phyloP scores from a whole-genome alignment of 2,888 invertebrate genomes.

The Ectemnius cavifrons region DNA sequence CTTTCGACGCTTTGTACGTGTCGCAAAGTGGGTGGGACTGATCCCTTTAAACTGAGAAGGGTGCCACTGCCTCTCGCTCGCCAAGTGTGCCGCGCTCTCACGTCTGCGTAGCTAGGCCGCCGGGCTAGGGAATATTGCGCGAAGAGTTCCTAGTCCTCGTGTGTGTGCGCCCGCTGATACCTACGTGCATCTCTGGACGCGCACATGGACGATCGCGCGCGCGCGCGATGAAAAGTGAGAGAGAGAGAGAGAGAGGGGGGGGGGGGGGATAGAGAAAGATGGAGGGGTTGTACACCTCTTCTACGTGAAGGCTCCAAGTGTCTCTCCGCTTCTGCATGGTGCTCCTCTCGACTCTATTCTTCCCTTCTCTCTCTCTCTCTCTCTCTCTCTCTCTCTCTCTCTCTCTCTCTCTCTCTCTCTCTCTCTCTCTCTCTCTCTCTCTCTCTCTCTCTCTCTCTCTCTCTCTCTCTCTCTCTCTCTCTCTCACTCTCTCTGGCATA shows the following conservation, averaged over 20 bases:
- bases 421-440: too few relatives aligned
- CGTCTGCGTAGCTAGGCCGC: conserved; percentile 22
- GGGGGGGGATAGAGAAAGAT: too few relatives aligned
- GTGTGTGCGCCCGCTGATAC: conserved; percentile 22
- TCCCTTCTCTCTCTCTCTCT: too few relatives aligned
- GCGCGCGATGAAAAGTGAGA: too few relatives aligned
- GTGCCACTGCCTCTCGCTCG: conserved; percentile 29
- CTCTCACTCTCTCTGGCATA: too few relatives aligned
- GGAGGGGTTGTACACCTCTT: not conserved
- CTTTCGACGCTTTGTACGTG: conserved; percentile 63
- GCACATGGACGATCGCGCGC: too few relatives aligned
- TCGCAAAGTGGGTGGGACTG: conserved; percentile 64
- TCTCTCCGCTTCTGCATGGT: not conserved
- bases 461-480: too few relatives aligned
- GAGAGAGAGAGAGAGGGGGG: too few relatives aligned
- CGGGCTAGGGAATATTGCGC: conserved; percentile 45
- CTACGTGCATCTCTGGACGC: too few relatives aligned
- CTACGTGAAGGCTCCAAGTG: conserved; percentile 1
- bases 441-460: too few relatives aligned
- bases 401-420: too few relatives aligned
- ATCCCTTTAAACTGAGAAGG: conserved; percentile 63
- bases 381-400: too few relatives aligned
- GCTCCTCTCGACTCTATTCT: not conserved
- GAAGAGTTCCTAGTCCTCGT: conserved; percentile 10
- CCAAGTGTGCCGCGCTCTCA: conserved; percentile 38